Base-by-base conservation (phyloP, 2,797 vertebrate genomes). In the Trachops cirrhosus region DNA sequence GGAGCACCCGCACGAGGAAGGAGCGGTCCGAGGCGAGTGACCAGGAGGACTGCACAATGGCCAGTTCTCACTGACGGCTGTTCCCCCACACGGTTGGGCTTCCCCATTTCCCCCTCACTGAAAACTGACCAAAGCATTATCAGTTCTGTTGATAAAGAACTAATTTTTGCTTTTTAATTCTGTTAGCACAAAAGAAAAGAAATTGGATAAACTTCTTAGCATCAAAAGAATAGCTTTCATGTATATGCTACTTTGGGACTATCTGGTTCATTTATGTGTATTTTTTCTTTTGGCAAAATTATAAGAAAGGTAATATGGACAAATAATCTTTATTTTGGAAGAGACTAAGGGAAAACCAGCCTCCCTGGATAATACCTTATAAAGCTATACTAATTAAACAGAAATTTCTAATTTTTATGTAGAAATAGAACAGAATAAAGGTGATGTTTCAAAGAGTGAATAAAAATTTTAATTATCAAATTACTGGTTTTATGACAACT, bases 361-460 rank as follows among this genome's bases (percentile, higher is more conserved):
- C 32, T 50, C 39, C 32, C 22, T 89, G 26, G 52, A 73, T 59
- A 86, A 21, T 75, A 54, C 12, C 90, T 59, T 89, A 34, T 92
- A 92, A 93, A 87, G 4, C 74, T 19, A 41, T 57, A 64, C 6
- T 86, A 87, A 80, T 34, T 52, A 87, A 89, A 82, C 3, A 32
- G 15, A 59, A 59, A 59, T 59, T 11, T 29, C 57, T 57, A 29
- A 59, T 19, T 90, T 78, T 89, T 54, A 70, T 80, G 12, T 70
- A 75, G 78, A 88, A 80, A 57, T 89, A 52, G n/a, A 78, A 57
- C 4, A 93, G 79, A 54, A 67, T 82, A 96, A 93, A 88, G 46
- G 59, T 84, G 67, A 85, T 24, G 50, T 85, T 95, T 96, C 46
- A 92, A 11, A 50, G 73, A 78, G 32, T 82, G 62, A 32, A 6